Evolutionary conservation across 2,797 vertebrate species (phyloP), one percentile per base, ranked within the genome.

Genomic region (Rousettus madagascariensis): DNA sequence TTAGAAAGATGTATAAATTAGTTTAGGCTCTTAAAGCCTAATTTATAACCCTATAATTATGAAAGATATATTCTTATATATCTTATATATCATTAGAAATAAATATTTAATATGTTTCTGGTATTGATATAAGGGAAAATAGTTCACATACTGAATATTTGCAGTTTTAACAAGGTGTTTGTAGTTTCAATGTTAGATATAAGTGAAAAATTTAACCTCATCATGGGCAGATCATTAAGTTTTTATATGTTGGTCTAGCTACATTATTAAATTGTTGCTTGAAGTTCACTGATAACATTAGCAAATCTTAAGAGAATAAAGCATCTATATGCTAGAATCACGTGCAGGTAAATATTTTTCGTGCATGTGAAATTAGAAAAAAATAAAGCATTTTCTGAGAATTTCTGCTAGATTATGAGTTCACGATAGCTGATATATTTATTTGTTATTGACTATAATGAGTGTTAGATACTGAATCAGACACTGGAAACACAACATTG

Each of bases 51-150:
- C 4, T 51, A 8, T 19, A 7, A 6, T 75, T 72, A 71, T 57
- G 22, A 38, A 38, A 38, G 38, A 38, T 38, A 38, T 38, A 38
- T 4, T 38, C 38, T 38, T 38, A 38, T 38, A 38, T 38, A 38
- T 38, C n/a, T 86, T 93, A 79, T 11, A 41, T 72, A 46, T 78
- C 26, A 24, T 57, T 77, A 0, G 6, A 95, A 95, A 84, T 63
- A 94, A 95, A 65, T 74, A 68, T 74, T 83, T 87, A 6, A n/a
- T 94, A 65, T 72, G 6, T 69, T 93, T 88, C 12, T 69, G 87
- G 61, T 28, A 66, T 33, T 55, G 28, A 63, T 28, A 61, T 46
- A 65, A 53, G 3, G 24, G 5, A 12, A 69, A 88, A n/a, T 63
- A 87, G 1, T 69, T 94, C 5, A 72, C 3, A 63, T n/a, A 38